Evolutionary conservation across 2,797 vertebrate genomes (phyloP).

Genomic region (Protonibea diacanthus): DNA sequence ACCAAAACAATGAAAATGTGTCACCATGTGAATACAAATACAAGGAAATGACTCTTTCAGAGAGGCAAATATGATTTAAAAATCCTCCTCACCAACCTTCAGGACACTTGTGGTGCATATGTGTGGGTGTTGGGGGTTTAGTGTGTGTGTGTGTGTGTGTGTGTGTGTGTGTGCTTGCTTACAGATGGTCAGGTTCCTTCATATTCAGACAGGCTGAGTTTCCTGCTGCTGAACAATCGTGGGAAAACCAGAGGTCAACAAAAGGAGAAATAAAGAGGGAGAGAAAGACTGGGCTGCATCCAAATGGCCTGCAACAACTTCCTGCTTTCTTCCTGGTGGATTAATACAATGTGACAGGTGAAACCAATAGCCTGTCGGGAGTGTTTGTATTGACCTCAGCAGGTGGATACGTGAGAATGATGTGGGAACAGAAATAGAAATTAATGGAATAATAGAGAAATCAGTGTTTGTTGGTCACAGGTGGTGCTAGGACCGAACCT

Average conservation of each 20-base stretch:
- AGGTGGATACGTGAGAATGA: conserved; percentile 75
- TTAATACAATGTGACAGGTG: conserved; percentile 82
- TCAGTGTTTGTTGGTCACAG: conserved; percentile 3
- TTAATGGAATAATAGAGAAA: conserved; percentile 39
- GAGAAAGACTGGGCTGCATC: conserved; percentile 85
- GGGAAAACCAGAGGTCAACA: conserved; percentile 90
- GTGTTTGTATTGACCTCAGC: conserved; percentile 64
- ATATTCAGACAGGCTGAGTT: conserved; percentile 88
- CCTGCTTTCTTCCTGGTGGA: conserved; percentile 76
- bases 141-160: background rate
- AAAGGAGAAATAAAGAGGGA: conserved; percentile 78
- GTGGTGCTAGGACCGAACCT: conserved; percentile 7
- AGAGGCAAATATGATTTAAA: background rate
- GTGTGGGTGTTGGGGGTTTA: background rate
- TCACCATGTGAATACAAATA: conserved; percentile 39
- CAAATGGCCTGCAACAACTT: conserved; percentile 88
- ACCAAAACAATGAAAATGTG: conserved; percentile 47
- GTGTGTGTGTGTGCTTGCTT: conserved; percentile 77
- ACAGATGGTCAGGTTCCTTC: conserved; percentile 95
- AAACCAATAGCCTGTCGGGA: conserved; percentile 72
- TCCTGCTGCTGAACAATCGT: conserved; percentile 92
- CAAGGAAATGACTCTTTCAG: conserved; percentile 46
- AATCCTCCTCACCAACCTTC: background rate
- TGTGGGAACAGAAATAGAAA: conserved; percentile 57
- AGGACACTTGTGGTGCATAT: conserved; percentile 8